Percentiles rank a stretch among this genome's conserved stretches.
phyloP scores from a whole-genome alignment of 1,140 invertebrate genomes.

The Formica selysi region DNA sequence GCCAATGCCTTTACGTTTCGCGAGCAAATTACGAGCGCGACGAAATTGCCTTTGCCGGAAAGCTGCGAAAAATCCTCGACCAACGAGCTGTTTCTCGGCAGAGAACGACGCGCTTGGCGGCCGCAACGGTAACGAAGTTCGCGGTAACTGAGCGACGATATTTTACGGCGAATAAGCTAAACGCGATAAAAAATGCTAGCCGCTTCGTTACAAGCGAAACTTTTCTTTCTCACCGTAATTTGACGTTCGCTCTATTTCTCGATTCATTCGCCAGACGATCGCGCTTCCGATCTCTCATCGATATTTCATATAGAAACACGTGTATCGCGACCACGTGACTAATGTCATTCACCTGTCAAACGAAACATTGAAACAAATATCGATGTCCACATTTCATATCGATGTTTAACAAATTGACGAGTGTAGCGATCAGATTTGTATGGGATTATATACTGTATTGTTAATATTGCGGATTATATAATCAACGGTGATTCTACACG shows the following conservation, averaged over 20 bases:
- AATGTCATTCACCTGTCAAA: conserved; percentile 21
- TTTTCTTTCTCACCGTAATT: conserved; percentile 67
- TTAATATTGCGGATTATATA: conserved; percentile 39
- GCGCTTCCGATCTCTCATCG: conserved; percentile 24
- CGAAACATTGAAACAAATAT: conserved; percentile 49
- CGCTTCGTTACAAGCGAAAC: conserved; percentile 66
- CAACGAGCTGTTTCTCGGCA: conserved; percentile 25
- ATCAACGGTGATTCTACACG: conserved; percentile 23
- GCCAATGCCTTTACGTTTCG: conserved; percentile 17
- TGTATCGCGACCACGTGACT: not conserved
- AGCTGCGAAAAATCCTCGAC: conserved; percentile 51
- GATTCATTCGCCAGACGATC: not conserved
- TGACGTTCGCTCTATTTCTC: conserved; percentile 26
- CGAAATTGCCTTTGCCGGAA: not conserved
- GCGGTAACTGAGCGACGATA: conserved; percentile 53
- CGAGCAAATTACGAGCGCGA: conserved; percentile 55
- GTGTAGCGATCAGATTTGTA: conserved; percentile 20
- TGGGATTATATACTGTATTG: conserved; percentile 26
- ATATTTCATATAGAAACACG: conserved; percentile 30
- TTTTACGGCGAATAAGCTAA: conserved; percentile 63
- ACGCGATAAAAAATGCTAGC: conserved; percentile 62
- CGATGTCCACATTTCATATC: not conserved
- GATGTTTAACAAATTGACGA: conserved; percentile 37
- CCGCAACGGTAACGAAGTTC: conserved; percentile 50
- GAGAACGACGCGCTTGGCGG: conserved; percentile 5